Evolutionary conservation across 92 coral and sea anemone species (phyloP).

Genomic region (Isaurus tuberculatus): DNA sequence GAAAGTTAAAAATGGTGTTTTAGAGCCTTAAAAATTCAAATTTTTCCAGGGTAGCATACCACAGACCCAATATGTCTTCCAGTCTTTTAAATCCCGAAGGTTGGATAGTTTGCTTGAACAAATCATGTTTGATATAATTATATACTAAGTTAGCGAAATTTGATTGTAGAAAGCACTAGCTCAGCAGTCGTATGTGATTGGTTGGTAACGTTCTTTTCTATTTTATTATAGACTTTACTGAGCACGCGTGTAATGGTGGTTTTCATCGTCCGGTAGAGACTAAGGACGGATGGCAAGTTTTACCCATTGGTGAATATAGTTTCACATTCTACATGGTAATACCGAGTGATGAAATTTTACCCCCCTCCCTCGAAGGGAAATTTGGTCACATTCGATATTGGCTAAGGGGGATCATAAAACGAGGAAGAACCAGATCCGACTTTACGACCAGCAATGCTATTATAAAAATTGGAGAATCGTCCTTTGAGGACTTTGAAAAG

Average conservation of each 20-base stretch:
- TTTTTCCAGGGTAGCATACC: no score
- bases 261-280: neutral
- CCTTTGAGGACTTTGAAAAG: conserved; percentile 60
- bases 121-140: no score
- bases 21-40: no score
- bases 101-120: no score
- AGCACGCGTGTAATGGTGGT: neutral
- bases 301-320: conserved; percentile 41
- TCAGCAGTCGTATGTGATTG: neutral
- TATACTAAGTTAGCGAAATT: no score
- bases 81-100: no score
- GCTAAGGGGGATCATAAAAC: conserved; percentile 67
- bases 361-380: conserved; percentile 75
- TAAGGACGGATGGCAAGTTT: neutral
- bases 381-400: conserved; percentile 81
- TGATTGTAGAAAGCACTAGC: no score
- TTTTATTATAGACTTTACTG: neutral
- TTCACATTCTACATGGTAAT: conserved; percentile 75
- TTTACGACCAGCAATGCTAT: conserved; percentile 63
- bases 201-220: neutral
- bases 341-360: conserved; percentile 65
- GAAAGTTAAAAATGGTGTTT: no score
- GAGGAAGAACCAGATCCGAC: conserved; percentile 62
- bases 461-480: conserved; percentile 63
- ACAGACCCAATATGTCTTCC: no score